These are phyloP conservation scores for Buathra laborator DNA, from an alignment of 2,888 invertebrate species.

Conservation along the genomic window DNA sequence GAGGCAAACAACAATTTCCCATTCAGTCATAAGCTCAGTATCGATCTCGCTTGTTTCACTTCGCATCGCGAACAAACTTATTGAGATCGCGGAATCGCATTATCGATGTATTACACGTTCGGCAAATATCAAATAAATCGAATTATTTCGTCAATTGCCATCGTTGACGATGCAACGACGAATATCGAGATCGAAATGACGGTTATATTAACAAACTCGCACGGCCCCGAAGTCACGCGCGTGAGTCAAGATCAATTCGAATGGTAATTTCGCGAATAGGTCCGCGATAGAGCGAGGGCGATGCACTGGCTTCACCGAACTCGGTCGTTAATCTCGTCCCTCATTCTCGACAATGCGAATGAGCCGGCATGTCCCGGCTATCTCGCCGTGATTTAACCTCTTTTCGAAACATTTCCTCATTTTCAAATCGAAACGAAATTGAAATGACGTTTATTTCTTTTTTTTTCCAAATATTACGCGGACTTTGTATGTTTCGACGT, in stretches of 20 bases:
- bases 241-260: slow-evolving; percentile 71
- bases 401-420: neutral
- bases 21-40: neutral
- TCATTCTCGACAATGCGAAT: neutral
- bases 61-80: neutral
- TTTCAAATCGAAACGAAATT: neutral
- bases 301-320: slow-evolving; percentile 14
- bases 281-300: slow-evolving; percentile 11
- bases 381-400: neutral
- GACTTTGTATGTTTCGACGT: neutral
- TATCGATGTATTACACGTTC: neutral
- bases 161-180: neutral
- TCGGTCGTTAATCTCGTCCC: slow-evolving; percentile 46
- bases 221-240: neutral
- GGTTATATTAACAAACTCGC: slow-evolving; percentile 2
- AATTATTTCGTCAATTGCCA: neutral
- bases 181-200: neutral
- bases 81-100: neutral
- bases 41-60: neutral
- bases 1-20: slow-evolving; percentile 10
- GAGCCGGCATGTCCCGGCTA: neutral
- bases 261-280: slow-evolving; percentile 74
- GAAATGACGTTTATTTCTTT: neutral
- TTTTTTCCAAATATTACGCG: too few species aligned
- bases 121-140: neutral